Evolutionary conservation across 2,888 invertebrate genomes (phyloP).

Genomic region (Tanypteryx hageni): DNA sequence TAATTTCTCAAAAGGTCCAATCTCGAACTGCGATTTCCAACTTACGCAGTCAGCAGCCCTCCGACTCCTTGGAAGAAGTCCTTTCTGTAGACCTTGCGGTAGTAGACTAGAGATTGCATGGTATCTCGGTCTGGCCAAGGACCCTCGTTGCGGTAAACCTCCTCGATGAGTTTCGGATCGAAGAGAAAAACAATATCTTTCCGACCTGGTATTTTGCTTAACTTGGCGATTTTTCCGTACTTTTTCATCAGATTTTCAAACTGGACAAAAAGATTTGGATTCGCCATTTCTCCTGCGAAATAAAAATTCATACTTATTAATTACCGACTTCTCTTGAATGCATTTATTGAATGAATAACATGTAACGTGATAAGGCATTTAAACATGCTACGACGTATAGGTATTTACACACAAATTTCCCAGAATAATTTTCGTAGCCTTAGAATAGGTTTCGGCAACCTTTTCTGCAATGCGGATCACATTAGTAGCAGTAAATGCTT

Average conservation of each 20-base stretch:
- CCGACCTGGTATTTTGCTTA: slow-evolving; percentile 44
- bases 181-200: slow-evolving; percentile 65
- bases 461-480: too few relatives aligned
- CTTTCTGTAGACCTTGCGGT: slow-evolving; percentile 71
- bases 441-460: too few relatives aligned
- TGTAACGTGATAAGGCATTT: too few relatives aligned
- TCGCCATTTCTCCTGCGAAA: neutral
- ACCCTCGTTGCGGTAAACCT: slow-evolving; percentile 74
- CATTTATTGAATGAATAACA: neutral
- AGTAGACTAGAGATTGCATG: slow-evolving; percentile 74
- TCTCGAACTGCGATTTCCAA: neutral
- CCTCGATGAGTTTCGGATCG: slow-evolving; percentile 63
- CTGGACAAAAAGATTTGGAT: neutral
- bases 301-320: too few relatives aligned
- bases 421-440: too few relatives aligned
- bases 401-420: too few relatives aligned
- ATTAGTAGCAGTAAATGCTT: too few relatives aligned
- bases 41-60: slow-evolving; percentile 73
- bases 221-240: slow-evolving; percentile 65
- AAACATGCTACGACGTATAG: too few relatives aligned
- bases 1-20: too few relatives aligned
- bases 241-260: slow-evolving; percentile 25
- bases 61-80: slow-evolving; percentile 71
- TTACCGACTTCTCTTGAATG: neutral
- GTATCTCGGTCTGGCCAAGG: slow-evolving; percentile 74